Evolutionary conservation across 1,140 invertebrate species (phyloP).

Genomic region (Cardiocondyla obscurior): DNA sequence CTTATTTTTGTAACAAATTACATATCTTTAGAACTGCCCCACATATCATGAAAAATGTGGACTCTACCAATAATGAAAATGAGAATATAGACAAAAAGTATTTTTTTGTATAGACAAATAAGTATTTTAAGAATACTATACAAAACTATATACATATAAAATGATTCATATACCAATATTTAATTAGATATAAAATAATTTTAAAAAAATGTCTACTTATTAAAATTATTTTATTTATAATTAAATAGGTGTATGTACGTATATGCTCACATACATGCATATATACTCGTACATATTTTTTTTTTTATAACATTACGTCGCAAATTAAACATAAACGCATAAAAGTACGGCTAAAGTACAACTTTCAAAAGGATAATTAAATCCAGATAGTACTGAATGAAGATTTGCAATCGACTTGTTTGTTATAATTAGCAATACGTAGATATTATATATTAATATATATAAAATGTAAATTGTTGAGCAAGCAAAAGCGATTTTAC

Average conservation of each 20-base stretch:
- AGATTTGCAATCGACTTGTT: constrained; percentile 26
- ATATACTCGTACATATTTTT: not conserved
- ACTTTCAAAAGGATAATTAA: constrained; percentile 8
- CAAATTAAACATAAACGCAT: not conserved
- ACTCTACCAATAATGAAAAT: constrained; percentile 57
- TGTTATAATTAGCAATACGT: constrained; percentile 42
- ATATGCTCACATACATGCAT: not conserved
- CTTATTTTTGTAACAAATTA: constrained; percentile 62
- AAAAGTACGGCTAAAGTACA: constrained; percentile 51
- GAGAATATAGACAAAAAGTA: constrained; percentile 49
- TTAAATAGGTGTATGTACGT: not conserved
- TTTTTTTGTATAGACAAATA: constrained; percentile 23
- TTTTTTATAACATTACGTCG: not conserved
- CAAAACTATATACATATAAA: not conserved
- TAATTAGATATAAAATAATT: no score
- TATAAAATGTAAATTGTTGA: constrained; percentile 29
- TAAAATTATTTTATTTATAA: no score
- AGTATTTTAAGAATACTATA: constrained; percentile 54
- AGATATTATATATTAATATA: constrained; percentile 40
- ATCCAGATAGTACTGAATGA: not conserved
- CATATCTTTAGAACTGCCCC: constrained; percentile 61
- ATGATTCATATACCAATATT: not conserved
- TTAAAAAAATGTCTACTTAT: no score
- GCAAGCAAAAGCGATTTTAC: constrained; percentile 41
- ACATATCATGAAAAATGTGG: constrained; percentile 52